Conservation (phyloP, 2,113 vertebrate genomes). For the Anolis sagrei region DNA sequence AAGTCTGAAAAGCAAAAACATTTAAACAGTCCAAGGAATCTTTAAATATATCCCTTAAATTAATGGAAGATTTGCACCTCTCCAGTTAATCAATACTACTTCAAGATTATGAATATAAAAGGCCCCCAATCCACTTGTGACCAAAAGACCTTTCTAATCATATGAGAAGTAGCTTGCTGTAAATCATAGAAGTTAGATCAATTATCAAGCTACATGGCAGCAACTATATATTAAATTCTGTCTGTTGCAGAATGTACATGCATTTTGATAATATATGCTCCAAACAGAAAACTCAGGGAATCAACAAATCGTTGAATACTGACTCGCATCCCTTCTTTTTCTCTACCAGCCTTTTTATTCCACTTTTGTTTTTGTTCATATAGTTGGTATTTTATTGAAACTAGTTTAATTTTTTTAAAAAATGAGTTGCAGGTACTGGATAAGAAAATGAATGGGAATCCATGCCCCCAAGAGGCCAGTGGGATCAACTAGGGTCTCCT, state of each 20-base stretch:
- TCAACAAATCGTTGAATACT: background rate
- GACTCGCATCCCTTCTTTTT: background rate
- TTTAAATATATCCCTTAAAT: background rate
- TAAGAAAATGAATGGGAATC: background rate
- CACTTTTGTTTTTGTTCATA: background rate
- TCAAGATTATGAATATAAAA: background rate
- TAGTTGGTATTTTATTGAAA: background rate
- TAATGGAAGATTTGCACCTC: background rate
- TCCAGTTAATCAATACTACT: fast-evolving
- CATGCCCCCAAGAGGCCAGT: background rate
- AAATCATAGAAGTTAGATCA: background rate
- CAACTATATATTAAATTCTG: background rate
- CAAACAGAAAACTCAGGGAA: background rate
- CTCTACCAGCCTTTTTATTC: background rate
- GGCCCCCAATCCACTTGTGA: background rate
- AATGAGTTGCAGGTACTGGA: background rate
- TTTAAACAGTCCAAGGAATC: background rate
- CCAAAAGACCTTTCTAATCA: background rate
- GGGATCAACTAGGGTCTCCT: background rate
- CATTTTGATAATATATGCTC: background rate
- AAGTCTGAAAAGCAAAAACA: background rate
- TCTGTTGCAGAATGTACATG: background rate
- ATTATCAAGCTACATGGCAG: background rate
- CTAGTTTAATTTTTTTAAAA: background rate
- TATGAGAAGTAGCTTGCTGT: background rate